Evolutionary conservation across 92 coral and sea anemone species (phyloP), one percentile per base, ranked within the genome.

Genomic region (Montipora capitata): DNA sequence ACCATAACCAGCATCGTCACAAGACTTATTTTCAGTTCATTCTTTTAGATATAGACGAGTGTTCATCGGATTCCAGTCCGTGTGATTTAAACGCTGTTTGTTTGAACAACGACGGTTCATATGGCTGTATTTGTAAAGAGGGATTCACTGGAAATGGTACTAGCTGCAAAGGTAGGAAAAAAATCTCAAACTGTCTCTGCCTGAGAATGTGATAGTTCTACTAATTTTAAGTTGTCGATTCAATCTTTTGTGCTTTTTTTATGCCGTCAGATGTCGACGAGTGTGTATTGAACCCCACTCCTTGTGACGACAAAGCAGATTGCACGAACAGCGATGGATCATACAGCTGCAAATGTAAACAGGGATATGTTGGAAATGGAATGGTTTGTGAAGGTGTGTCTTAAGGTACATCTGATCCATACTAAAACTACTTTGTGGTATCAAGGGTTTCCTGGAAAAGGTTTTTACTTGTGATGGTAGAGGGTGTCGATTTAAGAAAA

Each of bases 71-170:
- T 15, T 43, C 66, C 5, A 70, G 78, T 41, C 71, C 87, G 1
- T 80, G 85, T 52, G 75, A 68, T 39, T 51, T 27, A 56, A 74
- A 72, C 48, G 79, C 87, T 71, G 27, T 52, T 35, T 83, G 87
- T 20, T 43, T n/a, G 11, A 72, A 83, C 72, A 72, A 38, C 62
- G 71, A 57, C 8, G 87, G 87, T 2, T 83, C 87, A 27, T 79
- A 76, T 16, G 48, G 77, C 68, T 94, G 98, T 64, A 77, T 72
- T 49, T 69, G 74, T 58, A 83, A 89, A 68, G 81, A 79, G 18
- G 88, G 84, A 49, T 94, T 90, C 56, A 74, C 92, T 14, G 91
- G 90, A 49, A 40, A 94, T 49, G 96, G 93, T 8, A 57, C 42
- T 27, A 27, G 35, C 35, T 27, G 35, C 35, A 27, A 27, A 27